A percentile compares a stretch with the other conserved stretches of the same genome.
These are phyloP conservation scores for Eumaeus atala DNA, from an alignment of 1,140 invertebrate species.

Conservation along the genomic window DNA sequence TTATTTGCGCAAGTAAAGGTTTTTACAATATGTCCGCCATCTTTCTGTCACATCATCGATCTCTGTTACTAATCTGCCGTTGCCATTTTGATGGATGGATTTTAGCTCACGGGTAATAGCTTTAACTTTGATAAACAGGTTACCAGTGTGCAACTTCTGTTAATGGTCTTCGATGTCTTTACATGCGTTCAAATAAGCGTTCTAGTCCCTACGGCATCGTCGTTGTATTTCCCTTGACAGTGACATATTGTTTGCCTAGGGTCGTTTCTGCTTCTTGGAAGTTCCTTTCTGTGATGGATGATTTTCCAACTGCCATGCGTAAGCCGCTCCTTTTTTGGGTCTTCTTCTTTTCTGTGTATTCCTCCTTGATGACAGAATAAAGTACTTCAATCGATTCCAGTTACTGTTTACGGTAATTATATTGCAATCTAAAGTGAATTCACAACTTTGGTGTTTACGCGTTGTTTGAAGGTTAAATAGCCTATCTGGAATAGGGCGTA, in stretches of 20 bases:
- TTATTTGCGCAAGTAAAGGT: no score
- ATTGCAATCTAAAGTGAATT: not conserved
- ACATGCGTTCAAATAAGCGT: constrained; percentile 15
- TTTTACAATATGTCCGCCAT: not conserved
- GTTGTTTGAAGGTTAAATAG: not conserved
- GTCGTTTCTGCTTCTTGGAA: constrained; percentile 16
- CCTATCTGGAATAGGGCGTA: constrained; percentile 1
- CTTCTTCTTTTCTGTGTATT: constrained; percentile 3
- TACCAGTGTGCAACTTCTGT: constrained; percentile 17
- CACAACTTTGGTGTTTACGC: no score
- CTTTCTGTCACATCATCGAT: not conserved
- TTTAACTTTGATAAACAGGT: constrained; percentile 20
- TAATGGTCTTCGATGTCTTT: constrained; percentile 19
- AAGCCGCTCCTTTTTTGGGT: constrained; percentile 19
- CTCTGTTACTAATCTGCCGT: not conserved
- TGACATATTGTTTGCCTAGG: constrained; percentile 12
- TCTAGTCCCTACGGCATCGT: constrained; percentile 21
- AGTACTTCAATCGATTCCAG: not conserved
- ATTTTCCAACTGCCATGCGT: constrained; percentile 24
- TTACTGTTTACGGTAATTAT: not conserved
- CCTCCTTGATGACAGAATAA: not conserved
- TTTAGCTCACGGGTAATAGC: constrained; percentile 16
- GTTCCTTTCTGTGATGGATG: constrained; percentile 22
- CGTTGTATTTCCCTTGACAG: constrained; percentile 15
- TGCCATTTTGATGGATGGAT: constrained; percentile 15